phyloP scores from a whole-genome alignment of 2,797 vertebrate genomes.

The Anguilla obscura region DNA sequence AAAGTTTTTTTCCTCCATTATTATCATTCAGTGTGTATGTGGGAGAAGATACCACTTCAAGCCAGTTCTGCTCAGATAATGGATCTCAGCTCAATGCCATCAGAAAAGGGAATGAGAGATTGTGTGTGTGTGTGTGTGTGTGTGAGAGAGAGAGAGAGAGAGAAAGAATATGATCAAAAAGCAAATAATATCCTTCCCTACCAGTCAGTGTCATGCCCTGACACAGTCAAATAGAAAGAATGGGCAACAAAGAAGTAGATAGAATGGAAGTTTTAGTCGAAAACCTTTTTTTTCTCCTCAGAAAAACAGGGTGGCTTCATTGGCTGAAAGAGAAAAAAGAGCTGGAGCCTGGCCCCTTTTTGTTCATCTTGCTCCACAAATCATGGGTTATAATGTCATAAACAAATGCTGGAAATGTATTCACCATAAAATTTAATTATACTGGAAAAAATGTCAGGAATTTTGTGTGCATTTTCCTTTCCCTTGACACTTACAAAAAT shows the following conservation, averaged over 20 bases:
- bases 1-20: constrained; percentile 42
- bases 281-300: background rate
- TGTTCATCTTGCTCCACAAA: background rate
- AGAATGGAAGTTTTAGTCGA: background rate
- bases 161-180: background rate
- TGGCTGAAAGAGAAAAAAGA: background rate
- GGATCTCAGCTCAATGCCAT: constrained; percentile 31
- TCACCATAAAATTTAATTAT: background rate
- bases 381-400: background rate
- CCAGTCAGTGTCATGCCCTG: background rate
- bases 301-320: background rate
- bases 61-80: constrained; percentile 64
- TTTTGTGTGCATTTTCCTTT: background rate
- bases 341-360: background rate
- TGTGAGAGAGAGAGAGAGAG: constrained; percentile 14
- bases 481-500: constrained; percentile 2
- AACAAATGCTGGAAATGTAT: background rate
- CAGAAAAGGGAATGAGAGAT: constrained; percentile 51
- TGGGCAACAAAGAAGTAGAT: background rate
- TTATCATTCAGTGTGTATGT: constrained; percentile 48
- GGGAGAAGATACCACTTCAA: constrained; percentile 59
- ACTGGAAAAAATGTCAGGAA: background rate
- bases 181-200: background rate
- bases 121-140: no score
- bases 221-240: background rate